Evolutionary conservation across 2,113 vertebrate genomes (phyloP), one percentile per base, ranked within the genome.

Genomic region (Chascanopsetta lugubris): DNA sequence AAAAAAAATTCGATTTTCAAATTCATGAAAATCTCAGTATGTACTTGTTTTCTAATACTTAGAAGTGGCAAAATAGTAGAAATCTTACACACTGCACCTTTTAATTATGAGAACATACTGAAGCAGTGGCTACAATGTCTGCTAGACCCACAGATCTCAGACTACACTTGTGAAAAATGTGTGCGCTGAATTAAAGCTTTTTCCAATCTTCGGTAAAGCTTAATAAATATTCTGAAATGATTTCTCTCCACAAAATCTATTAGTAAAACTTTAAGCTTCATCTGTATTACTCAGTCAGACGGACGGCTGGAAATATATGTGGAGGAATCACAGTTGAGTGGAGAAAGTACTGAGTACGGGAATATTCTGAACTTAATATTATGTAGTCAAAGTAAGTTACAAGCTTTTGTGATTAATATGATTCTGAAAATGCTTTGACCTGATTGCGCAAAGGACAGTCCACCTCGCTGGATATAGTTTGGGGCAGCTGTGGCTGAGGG

Each of bases 241-340:
- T 61, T 38, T 67, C 11, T 54, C 38, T 13, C 61, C 70, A 80
- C 73, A 80, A 61, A 78, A 62, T 75, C 27, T 61, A 64, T 86
- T 70, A 58, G 58, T 40, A 73, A 77, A 84, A 43, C 29, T 67
- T 24, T 43, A 9, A 38, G 48, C 40, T 38, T 69, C 29, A 5
- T 32, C 49, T 36, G 17, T 55, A 67, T 9, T 71, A 17, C 38
- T 42, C n/a, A 42, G 38, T 42, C 17, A 62, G 58, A 83, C 68
- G 72, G 70, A 51, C 49, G 36, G 25, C 49, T 56, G 56, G 69
- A 72, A 73, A 63, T 66, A 51, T 47, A 77, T 78, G 42, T 64
- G 62, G 50, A 69, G 46, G 54, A 75, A 57, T 42, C 38, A 30
- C 29, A 42, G 38, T 6, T 42, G 38, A 42, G 34, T 38, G 13